phyloP scores from a whole-genome alignment of 2,888 invertebrate genomes.

The Lordiphosa fenestrarum region DNA sequence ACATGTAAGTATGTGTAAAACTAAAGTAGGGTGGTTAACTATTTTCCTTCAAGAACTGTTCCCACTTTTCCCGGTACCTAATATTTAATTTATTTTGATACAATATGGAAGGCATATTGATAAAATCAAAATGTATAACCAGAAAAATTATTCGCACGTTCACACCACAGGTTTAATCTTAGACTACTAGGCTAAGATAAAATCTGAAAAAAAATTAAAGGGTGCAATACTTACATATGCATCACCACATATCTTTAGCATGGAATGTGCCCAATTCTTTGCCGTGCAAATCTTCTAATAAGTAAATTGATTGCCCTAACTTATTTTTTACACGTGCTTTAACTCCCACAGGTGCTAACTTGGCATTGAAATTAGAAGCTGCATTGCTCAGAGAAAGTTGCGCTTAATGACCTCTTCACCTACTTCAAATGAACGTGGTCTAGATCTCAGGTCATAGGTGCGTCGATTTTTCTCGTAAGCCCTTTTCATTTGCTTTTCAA shows the following conservation, averaged over 20 bases:
- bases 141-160: too few relatives aligned
- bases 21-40: too few relatives aligned
- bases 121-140: too few relatives aligned
- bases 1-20: too few relatives aligned
- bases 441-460: slow-evolving; percentile 1
- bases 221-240: too few relatives aligned
- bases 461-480: slow-evolving; percentile 4
- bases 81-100: too few relatives aligned
- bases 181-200: too few relatives aligned
- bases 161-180: too few relatives aligned
- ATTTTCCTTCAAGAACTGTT: too few relatives aligned
- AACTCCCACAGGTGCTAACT: slow-evolving; percentile 10
- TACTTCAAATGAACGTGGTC: not conserved
- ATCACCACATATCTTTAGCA: slow-evolving; percentile 4
- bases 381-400: slow-evolving; percentile 12
- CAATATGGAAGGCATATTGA: too few relatives aligned
- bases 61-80: too few relatives aligned
- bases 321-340: slow-evolving; percentile 7
- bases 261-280: not conserved
- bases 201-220: too few relatives aligned
- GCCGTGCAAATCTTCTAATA: not conserved
- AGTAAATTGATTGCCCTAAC: slow-evolving; percentile 3
- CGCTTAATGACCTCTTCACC: slow-evolving; percentile 11
- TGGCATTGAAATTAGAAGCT: slow-evolving; percentile 10
- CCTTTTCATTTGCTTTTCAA: not conserved